phyloP scores from a whole-genome alignment of 2,888 invertebrate genomes.

The Tachina grossa region DNA sequence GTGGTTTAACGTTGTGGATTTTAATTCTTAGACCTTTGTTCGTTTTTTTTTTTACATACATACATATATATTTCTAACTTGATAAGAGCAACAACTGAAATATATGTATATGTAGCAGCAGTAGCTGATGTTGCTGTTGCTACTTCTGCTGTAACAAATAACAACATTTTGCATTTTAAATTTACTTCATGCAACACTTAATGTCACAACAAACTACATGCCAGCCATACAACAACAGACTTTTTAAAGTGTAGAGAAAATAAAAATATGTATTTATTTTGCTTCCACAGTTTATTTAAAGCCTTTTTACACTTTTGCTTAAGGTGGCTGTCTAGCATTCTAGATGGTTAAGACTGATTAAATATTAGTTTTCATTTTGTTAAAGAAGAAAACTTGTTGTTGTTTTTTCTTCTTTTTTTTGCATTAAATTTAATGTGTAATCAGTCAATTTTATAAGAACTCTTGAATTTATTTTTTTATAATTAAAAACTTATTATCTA shows the following conservation, averaged over 20 bases:
- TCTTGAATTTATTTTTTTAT: neutral
- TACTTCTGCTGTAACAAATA: conserved; percentile 19
- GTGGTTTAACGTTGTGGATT: conserved; percentile 27
- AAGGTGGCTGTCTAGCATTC: conserved; percentile 29
- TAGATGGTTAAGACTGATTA: conserved; percentile 32
- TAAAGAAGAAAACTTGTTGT: conserved; percentile 17
- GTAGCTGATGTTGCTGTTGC: conserved; percentile 9
- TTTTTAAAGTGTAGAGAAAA: conserved; percentile 16
- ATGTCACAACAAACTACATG: conserved; percentile 54
- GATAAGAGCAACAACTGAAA: conserved; percentile 59
- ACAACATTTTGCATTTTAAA: conserved; percentile 62
- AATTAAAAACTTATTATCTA: no score
- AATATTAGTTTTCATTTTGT: neutral
- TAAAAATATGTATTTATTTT: conserved; percentile 5
- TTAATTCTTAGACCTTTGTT: conserved; percentile 50
- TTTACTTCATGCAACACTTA: conserved; percentile 69
- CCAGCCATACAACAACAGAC: neutral
- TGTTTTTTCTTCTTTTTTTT: neutral
- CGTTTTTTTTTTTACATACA: neutral
- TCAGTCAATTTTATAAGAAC: neutral
- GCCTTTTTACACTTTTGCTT: conserved; percentile 38
- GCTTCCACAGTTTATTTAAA: conserved; percentile 4
- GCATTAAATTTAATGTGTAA: conserved; percentile 19
- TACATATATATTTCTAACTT: conserved; percentile 59
- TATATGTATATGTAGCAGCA: neutral